Evolutionary conservation across 1,140 invertebrate species (phyloP), one percentile per base, ranked within the genome.

Genomic region (Bilobella aurantiaca): DNA sequence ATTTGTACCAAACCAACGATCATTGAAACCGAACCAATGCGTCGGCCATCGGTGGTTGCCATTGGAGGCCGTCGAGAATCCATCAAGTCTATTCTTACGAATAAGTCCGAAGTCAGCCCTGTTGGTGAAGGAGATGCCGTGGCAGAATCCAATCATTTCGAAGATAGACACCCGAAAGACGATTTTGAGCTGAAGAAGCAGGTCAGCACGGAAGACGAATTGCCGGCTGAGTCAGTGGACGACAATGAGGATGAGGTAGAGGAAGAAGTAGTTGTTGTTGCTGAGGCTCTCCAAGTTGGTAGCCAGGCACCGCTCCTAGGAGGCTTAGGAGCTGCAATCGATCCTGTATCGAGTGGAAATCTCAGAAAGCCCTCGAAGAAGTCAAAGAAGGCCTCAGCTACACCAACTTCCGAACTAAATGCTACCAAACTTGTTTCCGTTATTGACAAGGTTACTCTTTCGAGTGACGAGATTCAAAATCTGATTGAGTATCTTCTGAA

Each of bases 401-500:
- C 16, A 47, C 18, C 34, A 18, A 23, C 14, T 23, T 14, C 49
- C 12, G 65, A 67, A n/a, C 31, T 66, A 3, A 67, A 47, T 37
- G 63, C 62, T 1, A 47, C 27, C 8, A 67, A 68, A 32, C 27
- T 71, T 3, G 69, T 68, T 16, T 49, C 1, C 14, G 57, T 58
- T 21, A 68, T 71, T 53, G 65, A 66, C 23, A 63, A 62, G 23
- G 30, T 67, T 27, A 37, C 65, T 64, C 79, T 94, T 0, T 90
- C 87, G 69, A 86, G 88, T 64, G 85, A 83, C 53, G 91, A 94
- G 77, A 87, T 92, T 66, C 91, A 94, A 79, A 86, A 87, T 66
- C 80, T 94, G 14, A 93, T 93, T 73, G 90, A 94, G 76, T 84
- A 88, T 63, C 80, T 94, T 56, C 79, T 94, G 30, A 91, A 93